A percentile compares a stretch with the other conserved stretches of the same genome.
Evolutionary conservation across 2,888 invertebrate genomes (phyloP).

Genomic region (Synanthedon formicaeformis): DNA sequence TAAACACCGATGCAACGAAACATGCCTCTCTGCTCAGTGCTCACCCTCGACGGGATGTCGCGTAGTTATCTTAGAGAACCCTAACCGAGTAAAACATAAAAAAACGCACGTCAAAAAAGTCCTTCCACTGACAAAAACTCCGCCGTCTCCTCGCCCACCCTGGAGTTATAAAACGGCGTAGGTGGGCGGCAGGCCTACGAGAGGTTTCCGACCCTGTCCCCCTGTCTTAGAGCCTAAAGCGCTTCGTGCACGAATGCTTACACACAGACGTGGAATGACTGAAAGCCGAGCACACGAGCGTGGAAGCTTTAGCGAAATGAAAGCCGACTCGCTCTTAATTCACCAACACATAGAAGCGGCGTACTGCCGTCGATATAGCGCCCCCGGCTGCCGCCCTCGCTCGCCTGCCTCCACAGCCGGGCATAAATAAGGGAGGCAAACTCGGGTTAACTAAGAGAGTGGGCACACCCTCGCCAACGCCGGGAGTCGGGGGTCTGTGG

Average conservation of each 20-base stretch:
- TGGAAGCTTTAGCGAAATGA: conserved; percentile 69
- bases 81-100: conserved; percentile 69
- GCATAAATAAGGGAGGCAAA: conserved; percentile 66
- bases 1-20: conserved; percentile 12
- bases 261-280: conserved; percentile 44
- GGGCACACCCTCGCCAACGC: conserved; percentile 48
- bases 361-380: conserved; percentile 46
- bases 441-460: conserved; percentile 64
- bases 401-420: conserved; percentile 23
- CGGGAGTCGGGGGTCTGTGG: conserved; percentile 64
- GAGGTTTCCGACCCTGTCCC: conserved; percentile 43
- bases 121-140: conserved; percentile 67
- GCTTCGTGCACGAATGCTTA: conserved; percentile 18
- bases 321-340: conserved; percentile 71
- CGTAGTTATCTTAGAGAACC: conserved; percentile 61
- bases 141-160: conserved; percentile 55
- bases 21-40: conserved; percentile 40
- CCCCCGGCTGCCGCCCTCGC: conserved; percentile 28
- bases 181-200: conserved; percentile 30
- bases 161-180: conserved; percentile 63
- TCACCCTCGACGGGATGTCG: conserved; percentile 53
- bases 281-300: conserved; percentile 68
- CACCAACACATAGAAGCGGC: conserved; percentile 55
- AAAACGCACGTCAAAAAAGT: conserved; percentile 69
- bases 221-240: conserved; percentile 45